Evolutionary conservation across 2,113 vertebrate species (phyloP).

Genomic region (Physeter macrocephalus): DNA sequence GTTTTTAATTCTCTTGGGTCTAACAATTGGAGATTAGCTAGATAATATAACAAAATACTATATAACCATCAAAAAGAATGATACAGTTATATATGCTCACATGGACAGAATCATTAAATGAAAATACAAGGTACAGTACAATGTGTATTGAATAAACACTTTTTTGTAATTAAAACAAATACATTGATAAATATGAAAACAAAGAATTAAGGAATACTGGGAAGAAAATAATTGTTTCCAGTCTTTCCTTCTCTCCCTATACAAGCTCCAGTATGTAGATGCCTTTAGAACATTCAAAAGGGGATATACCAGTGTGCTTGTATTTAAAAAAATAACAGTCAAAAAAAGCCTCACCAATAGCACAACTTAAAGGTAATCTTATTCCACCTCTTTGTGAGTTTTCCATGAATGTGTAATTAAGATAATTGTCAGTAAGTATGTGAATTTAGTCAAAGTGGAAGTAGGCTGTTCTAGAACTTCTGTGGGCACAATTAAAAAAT

Average conservation of each 20-base stretch:
- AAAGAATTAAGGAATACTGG: not conserved
- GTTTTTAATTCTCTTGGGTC: constrained; percentile 19
- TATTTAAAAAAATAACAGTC: not conserved
- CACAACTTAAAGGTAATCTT: not conserved
- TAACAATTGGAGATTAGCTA: constrained; percentile 4
- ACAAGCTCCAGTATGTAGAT: not conserved
- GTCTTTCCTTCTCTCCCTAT: not conserved
- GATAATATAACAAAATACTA: constrained; percentile 19
- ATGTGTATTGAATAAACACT: not conserved
- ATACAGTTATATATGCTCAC: not conserved
- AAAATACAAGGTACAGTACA: not conserved
- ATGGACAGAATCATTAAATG: not conserved
- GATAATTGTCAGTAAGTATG: constrained; percentile 1
- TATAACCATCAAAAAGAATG: not conserved
- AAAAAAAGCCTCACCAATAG: not conserved
- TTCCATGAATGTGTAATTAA: constrained; percentile 11
- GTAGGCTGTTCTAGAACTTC: constrained; percentile 19
- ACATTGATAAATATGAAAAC: not conserved
- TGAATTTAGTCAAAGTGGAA: constrained; percentile 31
- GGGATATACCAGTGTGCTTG: too few relatives aligned
- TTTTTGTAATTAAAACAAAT: not conserved
- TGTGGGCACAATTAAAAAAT: not conserved
- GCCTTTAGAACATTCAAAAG: not conserved
- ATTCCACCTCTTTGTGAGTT: constrained; percentile 7
- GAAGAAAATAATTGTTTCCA: not conserved